phyloP scores from a whole-genome alignment of 2,797 vertebrate genomes.

The Epinephelus coioides region DNA sequence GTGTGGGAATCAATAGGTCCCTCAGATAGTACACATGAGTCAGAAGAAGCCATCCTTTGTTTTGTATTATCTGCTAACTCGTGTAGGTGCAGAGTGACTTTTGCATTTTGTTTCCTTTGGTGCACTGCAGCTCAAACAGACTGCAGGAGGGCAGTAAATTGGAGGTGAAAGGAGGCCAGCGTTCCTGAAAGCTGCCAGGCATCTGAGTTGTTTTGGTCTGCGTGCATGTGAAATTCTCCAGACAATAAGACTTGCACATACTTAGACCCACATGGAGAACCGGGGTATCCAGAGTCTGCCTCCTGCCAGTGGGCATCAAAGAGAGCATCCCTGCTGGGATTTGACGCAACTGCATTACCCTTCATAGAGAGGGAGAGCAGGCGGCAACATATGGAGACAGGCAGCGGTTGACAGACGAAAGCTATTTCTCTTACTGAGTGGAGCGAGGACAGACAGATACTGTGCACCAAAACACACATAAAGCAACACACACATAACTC shows the following conservation, averaged over 20 bases:
- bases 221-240: constrained; percentile 46
- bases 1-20: constrained; percentile 15
- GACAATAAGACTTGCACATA: constrained; percentile 45
- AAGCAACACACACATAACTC: not conserved
- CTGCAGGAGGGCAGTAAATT: constrained; percentile 43
- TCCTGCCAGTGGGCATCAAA: constrained; percentile 65
- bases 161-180: constrained; percentile 57
- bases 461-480: constrained; percentile 13
- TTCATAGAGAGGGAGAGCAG: constrained; percentile 41
- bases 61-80: constrained; percentile 1
- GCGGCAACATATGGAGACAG: constrained; percentile 55
- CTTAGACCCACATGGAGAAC: constrained; percentile 40
- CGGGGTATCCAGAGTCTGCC: constrained; percentile 12
- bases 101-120: constrained; percentile 42
- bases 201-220: constrained; percentile 30
- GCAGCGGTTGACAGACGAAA: constrained; percentile 45
- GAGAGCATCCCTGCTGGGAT: constrained; percentile 58
- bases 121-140: constrained; percentile 52
- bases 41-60: constrained; percentile 8
- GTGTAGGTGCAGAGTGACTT: constrained; percentile 20
- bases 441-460: constrained; percentile 15
- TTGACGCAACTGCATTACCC: constrained; percentile 55
- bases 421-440: constrained; percentile 28
- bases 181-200: constrained; percentile 53
- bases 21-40: not conserved